Conservation (phyloP, 2,888 invertebrate species). For the Melanostoma mellinum region DNA sequence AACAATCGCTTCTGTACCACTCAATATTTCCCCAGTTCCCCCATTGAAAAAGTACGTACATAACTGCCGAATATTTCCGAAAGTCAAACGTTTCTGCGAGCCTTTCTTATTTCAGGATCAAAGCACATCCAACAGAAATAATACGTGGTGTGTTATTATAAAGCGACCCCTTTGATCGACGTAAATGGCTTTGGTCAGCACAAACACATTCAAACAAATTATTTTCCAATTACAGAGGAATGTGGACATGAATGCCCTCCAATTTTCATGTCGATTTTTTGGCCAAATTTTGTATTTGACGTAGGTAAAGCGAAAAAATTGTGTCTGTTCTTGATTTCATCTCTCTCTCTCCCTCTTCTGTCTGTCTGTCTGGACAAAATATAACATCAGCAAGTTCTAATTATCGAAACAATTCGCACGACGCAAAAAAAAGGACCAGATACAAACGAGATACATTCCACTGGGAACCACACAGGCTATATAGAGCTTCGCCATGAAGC, state of each 20-base stretch:
- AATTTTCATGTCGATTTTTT: slow-evolving; percentile 32
- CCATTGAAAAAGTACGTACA: no score
- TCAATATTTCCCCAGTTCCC: no score
- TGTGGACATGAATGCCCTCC: slow-evolving; percentile 50
- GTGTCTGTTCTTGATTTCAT: slow-evolving; percentile 8
- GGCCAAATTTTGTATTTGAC: slow-evolving; percentile 45
- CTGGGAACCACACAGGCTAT: slow-evolving; percentile 39
- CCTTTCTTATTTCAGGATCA: slow-evolving; percentile 21
- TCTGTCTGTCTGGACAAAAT: slow-evolving; percentile 22
- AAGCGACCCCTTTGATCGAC: slow-evolving; percentile 40
- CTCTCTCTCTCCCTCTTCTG: slow-evolving; percentile 12
- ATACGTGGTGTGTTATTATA: slow-evolving; percentile 10
- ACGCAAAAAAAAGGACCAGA: slow-evolving; percentile 7
- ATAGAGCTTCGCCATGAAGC: slow-evolving; percentile 48
- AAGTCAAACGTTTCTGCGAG: neutral
- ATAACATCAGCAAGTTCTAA: slow-evolving; percentile 65
- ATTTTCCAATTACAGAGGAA: slow-evolving; percentile 71
- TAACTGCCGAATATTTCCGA: neutral
- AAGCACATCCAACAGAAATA: slow-evolving; percentile 14
- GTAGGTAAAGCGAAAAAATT: slow-evolving; percentile 43
- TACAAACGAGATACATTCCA: slow-evolving; percentile 50
- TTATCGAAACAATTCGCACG: slow-evolving; percentile 68
- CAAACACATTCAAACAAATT: slow-evolving; percentile 50
- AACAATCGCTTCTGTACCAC: no score
- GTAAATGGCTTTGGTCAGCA: slow-evolving; percentile 31